phyloP scores from a whole-genome alignment of 2,888 invertebrate species.

The Polylopha cassiicola region DNA sequence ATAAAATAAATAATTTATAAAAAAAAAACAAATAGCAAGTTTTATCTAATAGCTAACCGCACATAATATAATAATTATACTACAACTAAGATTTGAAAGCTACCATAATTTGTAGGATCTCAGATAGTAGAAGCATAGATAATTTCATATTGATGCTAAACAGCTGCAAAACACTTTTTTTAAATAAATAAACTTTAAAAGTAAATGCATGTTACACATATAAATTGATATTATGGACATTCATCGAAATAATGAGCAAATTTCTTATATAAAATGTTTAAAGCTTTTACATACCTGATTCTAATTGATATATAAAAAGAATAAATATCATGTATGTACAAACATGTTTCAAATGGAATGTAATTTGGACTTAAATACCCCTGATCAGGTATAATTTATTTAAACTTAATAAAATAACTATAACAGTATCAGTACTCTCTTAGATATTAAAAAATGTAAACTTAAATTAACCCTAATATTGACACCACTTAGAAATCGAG shows the following conservation, averaged over 20 bases:
- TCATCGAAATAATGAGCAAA: constrained; percentile 62
- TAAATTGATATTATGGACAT: constrained; percentile 35
- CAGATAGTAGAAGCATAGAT: too few species aligned
- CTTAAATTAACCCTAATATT: constrained; percentile 27
- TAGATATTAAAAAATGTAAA: constrained; percentile 38
- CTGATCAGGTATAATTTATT: constrained; percentile 50
- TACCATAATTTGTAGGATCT: too few species aligned
- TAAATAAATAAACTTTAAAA: constrained; percentile 37
- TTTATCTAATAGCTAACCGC: constrained; percentile 20
- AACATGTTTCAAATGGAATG: constrained; percentile 69
- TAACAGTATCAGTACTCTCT: constrained; percentile 72
- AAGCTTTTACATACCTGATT: constrained; percentile 65
- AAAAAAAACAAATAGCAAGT: constrained; percentile 12
- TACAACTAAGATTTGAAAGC: constrained; percentile 1
- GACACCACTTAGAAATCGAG: constrained; percentile 40
- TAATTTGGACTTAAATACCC: constrained; percentile 67
- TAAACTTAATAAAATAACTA: constrained; percentile 47
- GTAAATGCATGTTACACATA: constrained; percentile 53
- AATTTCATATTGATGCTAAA: too few species aligned
- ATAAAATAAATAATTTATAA: constrained; percentile 18
- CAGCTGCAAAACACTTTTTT: constrained; percentile 18
- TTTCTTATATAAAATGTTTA: constrained; percentile 61
- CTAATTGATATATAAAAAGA: constrained; percentile 41
- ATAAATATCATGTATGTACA: constrained; percentile 55
- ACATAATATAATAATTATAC: constrained; percentile 9